These are phyloP conservation scores for Oasisia sp. DNA, from an alignment of 2,888 invertebrate genomes.

Conservation along the genomic window DNA sequence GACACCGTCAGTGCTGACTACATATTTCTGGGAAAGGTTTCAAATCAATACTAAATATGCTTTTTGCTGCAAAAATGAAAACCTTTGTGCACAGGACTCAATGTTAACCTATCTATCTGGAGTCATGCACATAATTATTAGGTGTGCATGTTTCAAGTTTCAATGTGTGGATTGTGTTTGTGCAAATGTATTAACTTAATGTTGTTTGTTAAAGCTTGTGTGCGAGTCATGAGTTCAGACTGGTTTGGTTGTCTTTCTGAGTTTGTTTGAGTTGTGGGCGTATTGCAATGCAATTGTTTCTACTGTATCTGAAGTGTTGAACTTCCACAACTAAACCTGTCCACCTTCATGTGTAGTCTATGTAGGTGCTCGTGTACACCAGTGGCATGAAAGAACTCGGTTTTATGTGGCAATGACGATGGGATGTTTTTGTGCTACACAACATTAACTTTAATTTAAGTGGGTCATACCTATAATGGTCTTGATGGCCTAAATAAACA, in stretches of 20 bases:
- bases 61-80: not conserved
- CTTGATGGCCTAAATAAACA: not conserved
- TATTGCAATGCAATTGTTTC: not conserved
- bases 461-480: not conserved
- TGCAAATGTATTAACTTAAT: not conserved
- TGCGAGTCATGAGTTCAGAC: no score
- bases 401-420: not conserved
- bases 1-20: not conserved
- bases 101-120: not conserved
- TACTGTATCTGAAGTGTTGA: not conserved
- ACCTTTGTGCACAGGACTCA: not conserved
- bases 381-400: not conserved
- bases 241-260: not conserved
- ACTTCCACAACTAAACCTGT: not conserved
- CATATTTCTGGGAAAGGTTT: not conserved
- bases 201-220: no score
- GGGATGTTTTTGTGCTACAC: constrained; percentile 3
- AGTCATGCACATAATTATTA: not conserved
- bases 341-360: not conserved
- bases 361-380: not conserved
- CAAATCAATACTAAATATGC: not conserved
- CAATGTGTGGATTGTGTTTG: not conserved
- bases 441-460: not conserved
- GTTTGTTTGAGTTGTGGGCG: not conserved
- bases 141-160: not conserved